Evolutionary conservation across 2,797 vertebrate genomes (phyloP).

Genomic region (Ciconia nigra): DNA sequence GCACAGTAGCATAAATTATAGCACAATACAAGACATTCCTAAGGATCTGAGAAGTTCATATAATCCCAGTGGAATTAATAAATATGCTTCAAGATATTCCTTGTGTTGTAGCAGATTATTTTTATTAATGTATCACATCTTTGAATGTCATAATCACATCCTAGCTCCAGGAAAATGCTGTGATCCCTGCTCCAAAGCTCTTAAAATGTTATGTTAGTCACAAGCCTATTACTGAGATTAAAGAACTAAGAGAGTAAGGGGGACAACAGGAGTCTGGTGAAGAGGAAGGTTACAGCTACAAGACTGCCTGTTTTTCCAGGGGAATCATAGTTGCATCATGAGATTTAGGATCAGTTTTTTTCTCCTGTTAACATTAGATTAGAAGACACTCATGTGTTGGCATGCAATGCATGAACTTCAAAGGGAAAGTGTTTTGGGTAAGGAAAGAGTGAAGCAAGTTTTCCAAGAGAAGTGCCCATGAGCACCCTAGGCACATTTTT

Average conservation of each 20-base stretch:
- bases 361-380: neutral
- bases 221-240: neutral
- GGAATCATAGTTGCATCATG: neutral
- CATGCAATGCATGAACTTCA: neutral
- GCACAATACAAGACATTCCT: neutral
- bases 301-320: neutral
- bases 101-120: neutral
- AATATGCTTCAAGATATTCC: neutral
- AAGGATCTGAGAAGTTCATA: neutral
- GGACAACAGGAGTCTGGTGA: neutral
- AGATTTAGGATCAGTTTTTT: neutral
- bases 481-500: neutral
- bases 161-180: conserved; percentile 20
- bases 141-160: neutral
- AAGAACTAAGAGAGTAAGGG: neutral
- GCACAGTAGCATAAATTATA: neutral
- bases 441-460: neutral
- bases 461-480: neutral
- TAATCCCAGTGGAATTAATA: conserved; percentile 17
- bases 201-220: neutral
- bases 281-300: neutral
- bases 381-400: neutral
- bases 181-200: neutral
- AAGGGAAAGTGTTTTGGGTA: neutral
- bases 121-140: neutral